Evolutionary conservation across 2,113 vertebrate genomes (phyloP).

Genomic region (Chunga burmeisteri): DNA sequence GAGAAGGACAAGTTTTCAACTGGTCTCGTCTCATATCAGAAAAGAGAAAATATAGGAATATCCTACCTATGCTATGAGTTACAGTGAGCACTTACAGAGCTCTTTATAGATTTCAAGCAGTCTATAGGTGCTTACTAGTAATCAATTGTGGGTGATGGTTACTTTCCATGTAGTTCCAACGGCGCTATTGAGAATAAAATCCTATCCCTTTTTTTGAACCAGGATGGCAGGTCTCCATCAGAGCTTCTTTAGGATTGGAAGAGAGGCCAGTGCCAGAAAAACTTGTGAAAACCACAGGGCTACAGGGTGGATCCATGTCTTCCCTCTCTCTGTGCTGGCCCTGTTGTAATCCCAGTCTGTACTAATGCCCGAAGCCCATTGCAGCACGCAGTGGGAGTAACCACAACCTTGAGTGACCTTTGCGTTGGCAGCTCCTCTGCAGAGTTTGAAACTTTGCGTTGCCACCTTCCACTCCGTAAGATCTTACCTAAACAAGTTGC

Average conservation of each 20-base stretch:
- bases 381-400: conserved; percentile 4
- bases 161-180: not conserved
- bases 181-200: not conserved
- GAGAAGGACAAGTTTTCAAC: not conserved
- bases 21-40: not conserved
- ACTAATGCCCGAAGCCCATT: not conserved
- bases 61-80: not conserved
- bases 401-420: conserved; percentile 40
- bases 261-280: not conserved
- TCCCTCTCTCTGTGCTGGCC: not conserved
- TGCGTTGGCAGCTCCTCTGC: not conserved
- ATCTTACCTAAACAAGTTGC: not conserved
- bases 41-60: not conserved
- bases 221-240: not conserved
- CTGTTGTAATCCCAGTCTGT: not conserved
- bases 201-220: not conserved
- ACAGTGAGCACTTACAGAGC: not conserved
- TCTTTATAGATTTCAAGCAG: not conserved
- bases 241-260: not conserved
- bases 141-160: not conserved
- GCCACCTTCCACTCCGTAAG: not conserved
- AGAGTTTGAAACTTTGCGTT: not conserved
- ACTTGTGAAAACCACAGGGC: not conserved
- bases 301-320: not conserved
- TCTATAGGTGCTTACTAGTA: not conserved